These are phyloP conservation scores for Erebia ligea DNA, from an alignment of 2,888 invertebrate species.

Conservation along the genomic window DNA sequence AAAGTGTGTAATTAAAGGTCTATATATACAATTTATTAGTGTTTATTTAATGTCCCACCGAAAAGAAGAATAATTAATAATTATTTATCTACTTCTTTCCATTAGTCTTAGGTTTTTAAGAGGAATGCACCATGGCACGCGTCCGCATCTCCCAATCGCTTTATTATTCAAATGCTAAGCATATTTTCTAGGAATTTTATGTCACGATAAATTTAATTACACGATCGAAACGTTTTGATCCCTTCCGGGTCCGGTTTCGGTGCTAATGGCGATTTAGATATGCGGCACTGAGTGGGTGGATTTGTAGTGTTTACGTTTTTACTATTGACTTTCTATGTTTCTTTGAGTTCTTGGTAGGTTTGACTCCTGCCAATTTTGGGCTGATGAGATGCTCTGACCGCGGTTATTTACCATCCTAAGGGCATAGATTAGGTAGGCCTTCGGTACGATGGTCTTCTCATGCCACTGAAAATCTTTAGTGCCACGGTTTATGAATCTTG, in stretches of 20 bases:
- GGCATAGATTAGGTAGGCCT: no score
- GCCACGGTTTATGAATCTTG: no score
- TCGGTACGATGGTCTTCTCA: no score
- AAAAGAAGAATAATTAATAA: no score
- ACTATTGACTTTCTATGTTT: conserved; percentile 47
- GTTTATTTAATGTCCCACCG: no score
- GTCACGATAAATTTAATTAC: conserved; percentile 71
- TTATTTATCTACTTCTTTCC: not conserved
- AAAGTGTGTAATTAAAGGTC: no score
- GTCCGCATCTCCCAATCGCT: conserved; percentile 69
- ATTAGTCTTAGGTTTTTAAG: not conserved
- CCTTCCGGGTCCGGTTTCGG: conserved; percentile 64
- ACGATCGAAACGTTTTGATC: conserved; percentile 57
- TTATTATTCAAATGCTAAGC: conserved; percentile 70
- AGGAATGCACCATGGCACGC: conserved; percentile 62
- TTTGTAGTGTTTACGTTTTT: conserved; percentile 47
- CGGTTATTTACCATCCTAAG: not conserved
- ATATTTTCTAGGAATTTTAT: conserved; percentile 65
- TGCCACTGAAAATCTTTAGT: no score
- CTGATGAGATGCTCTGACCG: not conserved
- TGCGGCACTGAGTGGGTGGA: conserved; percentile 60
- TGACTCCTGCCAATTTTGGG: no score
- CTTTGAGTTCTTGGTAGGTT: no score
- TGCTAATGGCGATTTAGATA: conserved; percentile 54
- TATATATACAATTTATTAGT: no score